Percentiles rank a stretch among this genome's conserved stretches.
phyloP scores from a whole-genome alignment of 2,113 vertebrate species.

The Podiceps cristatus region DNA sequence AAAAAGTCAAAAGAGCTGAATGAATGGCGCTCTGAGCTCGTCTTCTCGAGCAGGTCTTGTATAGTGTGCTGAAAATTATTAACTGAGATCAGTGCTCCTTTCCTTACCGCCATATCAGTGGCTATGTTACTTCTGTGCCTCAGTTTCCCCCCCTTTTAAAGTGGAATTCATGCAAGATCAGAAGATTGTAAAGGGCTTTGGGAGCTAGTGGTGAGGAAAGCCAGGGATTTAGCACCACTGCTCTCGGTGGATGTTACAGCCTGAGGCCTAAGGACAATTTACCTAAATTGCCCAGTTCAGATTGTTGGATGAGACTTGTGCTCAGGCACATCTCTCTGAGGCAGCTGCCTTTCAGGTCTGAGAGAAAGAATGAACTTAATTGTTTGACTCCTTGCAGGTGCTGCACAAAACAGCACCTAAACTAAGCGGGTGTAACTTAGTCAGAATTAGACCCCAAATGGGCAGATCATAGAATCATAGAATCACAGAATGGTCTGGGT shows the following conservation, averaged over 20 bases:
- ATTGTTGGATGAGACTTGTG: not conserved
- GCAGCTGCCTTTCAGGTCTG: not conserved
- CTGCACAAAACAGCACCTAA: not conserved
- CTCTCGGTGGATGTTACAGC: not conserved
- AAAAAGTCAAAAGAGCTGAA: not conserved
- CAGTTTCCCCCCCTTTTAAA: not conserved
- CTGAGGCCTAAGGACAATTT: not conserved
- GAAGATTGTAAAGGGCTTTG: not conserved
- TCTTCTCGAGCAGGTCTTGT: not conserved
- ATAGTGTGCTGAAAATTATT: not conserved
- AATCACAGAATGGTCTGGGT: too few species aligned
- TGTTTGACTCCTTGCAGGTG: not conserved
- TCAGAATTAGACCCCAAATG: not conserved
- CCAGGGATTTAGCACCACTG: not conserved
- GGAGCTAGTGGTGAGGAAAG: not conserved
- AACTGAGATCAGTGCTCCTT: not conserved
- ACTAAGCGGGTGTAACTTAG: not conserved
- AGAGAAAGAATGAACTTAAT: not conserved
- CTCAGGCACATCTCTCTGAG: not conserved
- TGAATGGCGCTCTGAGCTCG: not conserved
- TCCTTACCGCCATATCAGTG: too few species aligned
- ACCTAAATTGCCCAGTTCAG: not conserved
- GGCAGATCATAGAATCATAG: too few species aligned
- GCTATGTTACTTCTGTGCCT: accelerated
- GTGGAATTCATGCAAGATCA: not conserved